Evolutionary conservation across 2,113 vertebrate species (phyloP).

Genomic region (Corynorhinus townsendii): DNA sequence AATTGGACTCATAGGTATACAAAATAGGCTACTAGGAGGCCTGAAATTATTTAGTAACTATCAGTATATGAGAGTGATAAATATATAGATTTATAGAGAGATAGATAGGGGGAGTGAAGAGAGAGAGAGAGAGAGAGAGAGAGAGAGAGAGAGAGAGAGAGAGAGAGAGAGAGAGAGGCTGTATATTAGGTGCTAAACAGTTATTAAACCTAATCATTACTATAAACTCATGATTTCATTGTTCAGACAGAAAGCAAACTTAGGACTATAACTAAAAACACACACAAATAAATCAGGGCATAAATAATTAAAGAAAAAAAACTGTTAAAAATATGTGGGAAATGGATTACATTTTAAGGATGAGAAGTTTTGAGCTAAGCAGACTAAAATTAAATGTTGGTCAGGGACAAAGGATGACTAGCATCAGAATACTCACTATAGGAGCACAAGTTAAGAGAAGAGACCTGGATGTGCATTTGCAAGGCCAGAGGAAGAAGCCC

Average conservation of each 20-base stretch:
- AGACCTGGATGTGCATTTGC: neutral
- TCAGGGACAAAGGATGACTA: neutral
- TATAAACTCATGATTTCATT: neutral
- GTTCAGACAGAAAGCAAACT: neutral
- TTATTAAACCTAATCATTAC: neutral
- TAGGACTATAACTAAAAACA: neutral
- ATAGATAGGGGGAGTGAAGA: neutral
- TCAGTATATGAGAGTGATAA: neutral
- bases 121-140: no score
- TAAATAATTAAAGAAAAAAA: neutral
- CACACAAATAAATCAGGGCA: neutral
- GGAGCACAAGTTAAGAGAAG: neutral
- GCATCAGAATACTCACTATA: neutral
- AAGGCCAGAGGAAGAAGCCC: neutral
- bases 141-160: no score
- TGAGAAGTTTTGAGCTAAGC: neutral
- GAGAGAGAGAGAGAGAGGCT: neutral
- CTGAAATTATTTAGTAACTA: neutral
- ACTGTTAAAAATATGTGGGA: neutral
- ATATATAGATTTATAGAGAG: neutral
- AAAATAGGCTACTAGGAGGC: neutral
- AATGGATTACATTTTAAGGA: neutral
- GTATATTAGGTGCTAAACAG: neutral
- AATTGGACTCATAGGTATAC: neutral
- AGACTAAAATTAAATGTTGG: neutral